Base-by-base conservation (phyloP, 2,797 vertebrate species). In the Sebastes flavidus region DNA sequence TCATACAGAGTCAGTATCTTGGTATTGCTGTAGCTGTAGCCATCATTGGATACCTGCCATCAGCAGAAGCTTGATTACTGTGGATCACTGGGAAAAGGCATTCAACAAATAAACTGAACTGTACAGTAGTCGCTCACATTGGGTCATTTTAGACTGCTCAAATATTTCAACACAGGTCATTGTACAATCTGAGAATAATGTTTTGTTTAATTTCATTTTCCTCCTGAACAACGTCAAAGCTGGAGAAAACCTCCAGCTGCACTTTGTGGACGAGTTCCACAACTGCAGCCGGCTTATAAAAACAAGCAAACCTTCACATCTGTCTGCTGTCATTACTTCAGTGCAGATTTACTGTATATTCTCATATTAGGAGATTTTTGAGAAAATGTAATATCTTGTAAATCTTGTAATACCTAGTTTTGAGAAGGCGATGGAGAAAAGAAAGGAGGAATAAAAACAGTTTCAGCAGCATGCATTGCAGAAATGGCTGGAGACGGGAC, bases 41-140 rank as follows among this genome's bases (percentile, higher is more conserved):
- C 97, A 65, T 99, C 97, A 67, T 98, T 98, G 82, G 98, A 97
- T 72, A 99, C 95, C 97, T 99, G 94, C 59, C 74, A 70, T 65
- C 61, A 86, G 58, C 79, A 81, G 67, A 85, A 56, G 62, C 46
- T 3, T 60, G 18, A 74, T 86, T 68, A 72, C 42, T 59, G n/a
- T 4, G 10, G n/a, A 62, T 78, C 30, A 56, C 54, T 65, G 72
- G 22, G 78, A 70, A 70, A 65, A 78, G 12, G 29, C 25, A 34
- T 73, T 42, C n/a, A 52, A 68, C 70, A 76, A 20, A 80, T 30
- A 36, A 59, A 59, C 59, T 59, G 11, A 72, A 62, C 12, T 27
- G 52, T 12, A 32, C 24, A 2, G 75, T 2, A 14, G 9, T 63
- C 2, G 0, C 56, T 66, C 38, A 76, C 20, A 42, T 2, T 69